These are phyloP conservation scores for Acrossocheilus fasciatus DNA, from an alignment of 2,797 vertebrate species.

Conservation along the genomic window DNA sequence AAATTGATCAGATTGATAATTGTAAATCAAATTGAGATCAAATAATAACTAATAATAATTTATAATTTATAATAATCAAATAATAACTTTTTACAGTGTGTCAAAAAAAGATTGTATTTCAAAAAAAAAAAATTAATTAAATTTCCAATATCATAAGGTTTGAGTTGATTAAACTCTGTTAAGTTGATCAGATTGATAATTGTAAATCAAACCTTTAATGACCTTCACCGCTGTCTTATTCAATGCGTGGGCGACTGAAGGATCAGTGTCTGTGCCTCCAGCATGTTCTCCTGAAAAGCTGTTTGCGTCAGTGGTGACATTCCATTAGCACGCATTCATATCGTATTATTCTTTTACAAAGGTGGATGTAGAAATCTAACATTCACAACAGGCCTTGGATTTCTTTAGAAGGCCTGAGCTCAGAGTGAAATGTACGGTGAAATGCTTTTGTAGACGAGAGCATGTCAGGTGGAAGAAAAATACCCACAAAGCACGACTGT, in stretches of 20 bases:
- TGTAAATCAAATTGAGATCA: neutral
- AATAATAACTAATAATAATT: too few relatives aligned
- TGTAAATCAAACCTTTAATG: constrained; percentile 3
- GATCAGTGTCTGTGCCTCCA: constrained; percentile 1
- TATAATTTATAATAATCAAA: too few relatives aligned
- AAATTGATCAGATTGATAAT: neutral
- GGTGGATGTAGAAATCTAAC: constrained; percentile 4
- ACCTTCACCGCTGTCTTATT: neutral
- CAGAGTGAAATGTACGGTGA: constrained; percentile 24
- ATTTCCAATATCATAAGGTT: constrained; percentile 1
- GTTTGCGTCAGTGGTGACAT: constrained; percentile 10
- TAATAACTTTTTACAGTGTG: too few relatives aligned
- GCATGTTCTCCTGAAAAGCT: constrained; percentile 7
- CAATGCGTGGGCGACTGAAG: neutral
- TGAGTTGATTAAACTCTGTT: neutral
- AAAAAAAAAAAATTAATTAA: neutral
- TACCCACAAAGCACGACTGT: constrained; percentile 35
- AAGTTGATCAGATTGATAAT: neutral
- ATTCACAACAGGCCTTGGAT: constrained; percentile 16
- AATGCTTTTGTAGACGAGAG: constrained; percentile 29
- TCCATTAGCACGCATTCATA: constrained; percentile 11
- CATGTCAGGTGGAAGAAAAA: constrained; percentile 45
- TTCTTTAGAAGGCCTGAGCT: neutral
- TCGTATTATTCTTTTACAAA: constrained; percentile 22
- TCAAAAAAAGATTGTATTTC: neutral